A percentile compares a stretch with the other conserved stretches of the same genome.
phyloP scores from a whole-genome alignment of 2,797 vertebrate species.

The Chelidonichthys spinosus region DNA sequence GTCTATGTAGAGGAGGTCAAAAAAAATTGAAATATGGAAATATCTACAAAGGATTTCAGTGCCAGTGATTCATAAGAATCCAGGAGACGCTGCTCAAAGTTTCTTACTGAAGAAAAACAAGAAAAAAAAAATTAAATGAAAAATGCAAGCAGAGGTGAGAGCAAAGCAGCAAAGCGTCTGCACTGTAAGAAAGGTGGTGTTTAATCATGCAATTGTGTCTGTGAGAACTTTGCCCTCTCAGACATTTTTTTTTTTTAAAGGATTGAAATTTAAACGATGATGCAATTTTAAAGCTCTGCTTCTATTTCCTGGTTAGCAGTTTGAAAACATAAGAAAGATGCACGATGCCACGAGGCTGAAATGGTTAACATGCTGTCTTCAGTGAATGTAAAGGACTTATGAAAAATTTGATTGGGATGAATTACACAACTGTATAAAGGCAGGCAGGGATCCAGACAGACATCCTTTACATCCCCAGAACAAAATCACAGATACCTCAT shows the following conservation, averaged over 20 bases:
- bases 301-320: not conserved
- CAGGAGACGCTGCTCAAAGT: too few relatives aligned
- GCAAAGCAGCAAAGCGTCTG: too few relatives aligned
- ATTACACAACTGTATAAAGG: not conserved
- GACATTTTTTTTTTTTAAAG: conserved; percentile 43
- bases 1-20: too few relatives aligned
- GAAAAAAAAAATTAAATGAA: too few relatives aligned
- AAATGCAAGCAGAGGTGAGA: too few relatives aligned
- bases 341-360: not conserved
- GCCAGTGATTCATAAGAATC: too few relatives aligned
- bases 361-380: not conserved
- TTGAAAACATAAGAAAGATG: conserved; percentile 1
- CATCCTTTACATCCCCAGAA: conserved; percentile 8
- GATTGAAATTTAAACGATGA: conserved; percentile 43
- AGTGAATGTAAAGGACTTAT: not conserved
- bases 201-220: conserved; percentile 28
- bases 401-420: not conserved
- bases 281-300: conserved; percentile 45
- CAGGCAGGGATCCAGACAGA: not conserved
- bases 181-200: conserved; percentile 26
- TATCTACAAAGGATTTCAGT: too few relatives aligned
- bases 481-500: conserved; percentile 50
- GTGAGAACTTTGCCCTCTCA: conserved; percentile 33
- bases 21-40: too few relatives aligned
- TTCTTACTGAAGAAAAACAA: too few relatives aligned